Base-by-base conservation (phyloP, 2,113 vertebrate genomes). In the Calypte anna region DNA sequence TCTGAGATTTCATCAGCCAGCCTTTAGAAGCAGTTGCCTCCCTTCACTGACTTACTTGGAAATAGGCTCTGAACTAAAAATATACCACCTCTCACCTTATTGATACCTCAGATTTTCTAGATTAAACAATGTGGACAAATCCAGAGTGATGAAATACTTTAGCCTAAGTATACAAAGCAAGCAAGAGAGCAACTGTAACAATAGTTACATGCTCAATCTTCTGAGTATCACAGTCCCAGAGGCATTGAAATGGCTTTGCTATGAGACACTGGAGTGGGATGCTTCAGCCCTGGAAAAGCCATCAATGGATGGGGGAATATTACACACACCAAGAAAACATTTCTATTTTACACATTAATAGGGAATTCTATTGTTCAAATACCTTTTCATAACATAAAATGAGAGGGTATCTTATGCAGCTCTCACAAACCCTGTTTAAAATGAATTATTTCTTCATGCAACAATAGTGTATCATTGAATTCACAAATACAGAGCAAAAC, bases 391-490 rank as follows among this genome's bases (percentile, higher is more conserved):
- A 50, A 82, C 5, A 44, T 25, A n/a, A 73, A 88, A 33, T 0
- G 1, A 0, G 0, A 40, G 10, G 2, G 19, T 13, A 91, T 3
- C 21, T 73, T 69, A 85, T 3, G 10, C 79, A 85, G 53, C 18
- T 68, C 55, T 55, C 66, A 70, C 24, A 4, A 36, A 62, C 0
- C 4, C 10, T n/a, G 19, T 57, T 82, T 63, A 61, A 90, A 91
- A 79, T 3, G 6, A 70, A 55, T 64, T 90, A 28, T 12, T 95
- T 88, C 54, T 73, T 77, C 19, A 48, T 30, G 8, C 14, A 90
- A 40, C 33, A 76, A 13, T 3, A 79, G 9, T 5, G 0, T 14
- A 53, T 16, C 1, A 2, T 7, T 66, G 43, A 90, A 54, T 9
- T 50, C 23, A 57, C 6, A 23, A 61, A 53, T 3, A 31, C 2